Conservation (phyloP, 2,113 vertebrate genomes). For the Platysternon megacephalum region DNA sequence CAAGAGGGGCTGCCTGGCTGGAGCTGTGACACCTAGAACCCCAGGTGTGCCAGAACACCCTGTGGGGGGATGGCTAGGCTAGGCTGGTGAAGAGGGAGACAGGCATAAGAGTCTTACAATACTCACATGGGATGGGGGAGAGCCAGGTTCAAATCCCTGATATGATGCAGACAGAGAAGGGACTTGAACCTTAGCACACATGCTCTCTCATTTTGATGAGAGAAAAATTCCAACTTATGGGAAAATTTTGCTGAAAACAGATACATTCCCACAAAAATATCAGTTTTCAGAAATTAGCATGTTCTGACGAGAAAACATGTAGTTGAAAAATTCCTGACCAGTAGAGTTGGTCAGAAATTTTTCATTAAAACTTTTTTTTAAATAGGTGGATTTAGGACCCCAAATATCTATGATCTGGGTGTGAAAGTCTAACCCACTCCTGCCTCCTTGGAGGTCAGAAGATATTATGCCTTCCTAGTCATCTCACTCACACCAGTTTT, state of each 20-base stretch:
- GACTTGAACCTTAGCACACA: background rate
- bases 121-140: background rate
- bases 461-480: background rate
- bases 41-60: too few species aligned
- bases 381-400: background rate
- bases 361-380: background rate
- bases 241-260: background rate
- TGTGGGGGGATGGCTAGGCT: too few species aligned
- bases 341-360: background rate
- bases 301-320: background rate
- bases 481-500: background rate
- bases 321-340: background rate
- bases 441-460: background rate
- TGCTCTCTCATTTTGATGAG: background rate
- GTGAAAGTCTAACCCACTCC: background rate
- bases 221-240: background rate
- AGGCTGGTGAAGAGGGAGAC: too few species aligned
- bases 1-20: too few species aligned
- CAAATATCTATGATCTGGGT: rapidly evolving
- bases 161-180: background rate
- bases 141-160: background rate
- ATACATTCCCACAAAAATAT: background rate
- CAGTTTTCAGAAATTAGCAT: background rate
- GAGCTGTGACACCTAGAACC: too few species aligned
- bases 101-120: background rate